Evolutionary conservation across 2,113 vertebrate species (phyloP), one percentile per base, ranked within the genome.

Genomic region (Sylvietta virens): DNA sequence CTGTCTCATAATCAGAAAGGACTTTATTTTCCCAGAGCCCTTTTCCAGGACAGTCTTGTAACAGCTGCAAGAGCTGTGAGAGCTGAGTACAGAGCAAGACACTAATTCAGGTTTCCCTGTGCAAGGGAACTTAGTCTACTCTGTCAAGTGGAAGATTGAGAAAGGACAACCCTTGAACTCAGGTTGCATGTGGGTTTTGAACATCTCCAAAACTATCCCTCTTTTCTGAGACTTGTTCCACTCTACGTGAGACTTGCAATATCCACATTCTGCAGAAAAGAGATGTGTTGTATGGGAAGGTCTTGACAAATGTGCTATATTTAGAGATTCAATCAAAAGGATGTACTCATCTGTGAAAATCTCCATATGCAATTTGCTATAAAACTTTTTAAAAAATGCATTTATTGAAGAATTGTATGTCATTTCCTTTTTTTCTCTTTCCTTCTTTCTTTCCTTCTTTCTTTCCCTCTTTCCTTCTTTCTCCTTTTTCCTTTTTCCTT

Each of bases 401-500:
- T 33, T 83, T 77, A 21, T 22, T 51, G 40, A 81, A 79, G 27
- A 84, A 37, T 16, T 30, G 16, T 45, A 5, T 35, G 21, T 62
- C 9, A 39, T 58, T 69, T 62, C 15, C 11, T n/a, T 19, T 23
- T 4, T 9, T 3, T 31, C 3, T 5, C 2, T 12, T 3, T 44
- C n/a, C n/a, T 6, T 15, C 4, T 53, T 7, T 56, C 19, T 54
- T 31, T 54, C 51, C 28, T 28, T 50, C 27, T 51, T 51, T 30
- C 6, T 20, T 4, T 11, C 28, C 31, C 18, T 12, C 17, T 53
- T 4, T 26, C 4, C 14, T 3, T 12, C 5, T 20, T 9, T 48
- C 5, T 8, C 1, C 2, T 5, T 11, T 13, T 4, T 6, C 2
- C 5, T 9, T 3, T 7, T 5, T 1, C 1, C 7, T 7, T 15